phyloP scores from a whole-genome alignment of 1,140 invertebrate genomes.

The Brachionus asplanchnoidis region DNA sequence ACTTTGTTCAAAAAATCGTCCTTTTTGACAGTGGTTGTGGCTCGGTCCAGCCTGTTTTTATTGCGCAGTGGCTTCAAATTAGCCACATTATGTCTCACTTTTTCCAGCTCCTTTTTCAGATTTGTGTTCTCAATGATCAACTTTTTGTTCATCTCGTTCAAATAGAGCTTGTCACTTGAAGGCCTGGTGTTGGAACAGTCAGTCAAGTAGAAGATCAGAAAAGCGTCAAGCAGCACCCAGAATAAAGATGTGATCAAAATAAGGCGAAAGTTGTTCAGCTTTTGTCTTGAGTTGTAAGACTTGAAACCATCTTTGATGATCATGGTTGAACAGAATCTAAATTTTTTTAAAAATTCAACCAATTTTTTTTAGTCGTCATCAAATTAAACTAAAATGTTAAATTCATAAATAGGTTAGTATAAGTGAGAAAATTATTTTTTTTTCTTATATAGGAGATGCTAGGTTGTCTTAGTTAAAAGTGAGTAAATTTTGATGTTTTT shows the following conservation, averaged over 20 bases:
- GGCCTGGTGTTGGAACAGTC: neutral
- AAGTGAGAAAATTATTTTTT: neutral
- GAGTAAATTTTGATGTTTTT: neutral
- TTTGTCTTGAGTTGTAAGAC: neutral
- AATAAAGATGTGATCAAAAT: conserved; percentile 32
- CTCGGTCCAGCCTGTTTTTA: neutral
- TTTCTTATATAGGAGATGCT: neutral
- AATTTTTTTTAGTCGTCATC: neutral
- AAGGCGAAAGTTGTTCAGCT: conserved; percentile 18
- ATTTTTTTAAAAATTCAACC: neutral
- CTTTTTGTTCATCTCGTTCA: conserved; percentile 6
- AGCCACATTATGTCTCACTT: neutral
- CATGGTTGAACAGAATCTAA: neutral
- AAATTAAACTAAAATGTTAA: neutral
- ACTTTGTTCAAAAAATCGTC: conserved; percentile 5
- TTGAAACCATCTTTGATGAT: conserved; percentile 12
- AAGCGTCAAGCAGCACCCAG: conserved; percentile 25
- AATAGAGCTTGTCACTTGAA: neutral
- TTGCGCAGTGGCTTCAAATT: neutral
- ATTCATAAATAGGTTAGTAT: neutral
- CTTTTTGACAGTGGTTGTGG: neutral
- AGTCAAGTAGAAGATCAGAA: conserved; percentile 23
- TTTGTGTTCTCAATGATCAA: neutral
- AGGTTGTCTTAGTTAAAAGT: neutral
- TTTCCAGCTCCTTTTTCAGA: neutral